Evolutionary conservation across 2,888 invertebrate species (phyloP), one percentile per base, ranked within the genome.

Genomic region (Epistrophe grossulariae): DNA sequence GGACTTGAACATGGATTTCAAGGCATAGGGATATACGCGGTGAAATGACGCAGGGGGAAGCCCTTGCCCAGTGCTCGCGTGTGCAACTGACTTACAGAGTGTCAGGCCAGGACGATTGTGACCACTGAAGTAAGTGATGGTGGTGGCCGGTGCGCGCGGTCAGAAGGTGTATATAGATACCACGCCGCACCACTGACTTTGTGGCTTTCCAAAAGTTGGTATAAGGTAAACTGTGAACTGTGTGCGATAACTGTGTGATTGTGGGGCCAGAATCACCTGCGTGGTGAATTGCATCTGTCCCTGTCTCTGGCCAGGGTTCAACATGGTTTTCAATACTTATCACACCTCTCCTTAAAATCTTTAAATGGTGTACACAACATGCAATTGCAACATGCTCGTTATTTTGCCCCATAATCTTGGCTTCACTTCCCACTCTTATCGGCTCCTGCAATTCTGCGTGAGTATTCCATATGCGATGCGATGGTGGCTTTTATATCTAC

Each of bases 361-460:
- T 79, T 87, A 87, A 87, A 87, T 87, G 87, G 87, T 87, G 87
- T 87, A 87, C 87, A 87, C 87, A 87, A 87, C 87, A 87, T 87
- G 83, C 87, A 87, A 87, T 87, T 87, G 87, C 83, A 87, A 83
- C 87, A 87, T 83, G 87, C 83, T 87, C 87, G 83, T 83, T 87
- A 87, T 87, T 87, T 79, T 83, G 76, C 76, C 68, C 55, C 60
- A 79, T 79, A 83, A 87, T 87, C 87, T 82, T 71, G 55, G 60
- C 79, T 79, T 40, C 13, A 13, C 79, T 71, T 87, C 83, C 83
- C 59, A 83, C 83, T 87, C 64, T 87, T 87, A 83, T 87, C 83
- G 38, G 74, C 74, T 87, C 40, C 79, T 79, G 79, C 82, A 78
- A 66, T 71, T 68, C 60, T 71, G 87, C 59, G 83, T 71, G 76